Conservation (phyloP, 2,888 invertebrate genomes). For the Archips xylosteana region DNA sequence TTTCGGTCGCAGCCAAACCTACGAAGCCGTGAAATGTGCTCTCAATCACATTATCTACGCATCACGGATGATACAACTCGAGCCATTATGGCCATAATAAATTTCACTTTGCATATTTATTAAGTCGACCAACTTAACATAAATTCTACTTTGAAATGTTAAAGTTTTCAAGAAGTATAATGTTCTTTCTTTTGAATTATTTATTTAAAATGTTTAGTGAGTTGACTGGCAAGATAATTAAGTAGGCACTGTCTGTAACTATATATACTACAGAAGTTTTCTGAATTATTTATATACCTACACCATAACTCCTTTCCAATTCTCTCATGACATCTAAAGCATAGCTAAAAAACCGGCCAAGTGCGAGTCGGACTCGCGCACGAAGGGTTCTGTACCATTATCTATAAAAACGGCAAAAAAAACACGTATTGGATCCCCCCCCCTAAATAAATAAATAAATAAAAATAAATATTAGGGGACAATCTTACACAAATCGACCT, state of each 20-base stretch:
- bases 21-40: conserved; percentile 37
- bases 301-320: no score
- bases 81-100: conserved; percentile 26
- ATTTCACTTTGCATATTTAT: conserved; percentile 34
- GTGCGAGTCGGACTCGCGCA: no score
- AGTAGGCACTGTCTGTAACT: background rate
- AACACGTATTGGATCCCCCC: no score
- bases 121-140: conserved; percentile 18
- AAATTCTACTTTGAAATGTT: conserved; percentile 27
- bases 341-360: no score
- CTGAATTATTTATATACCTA: background rate
- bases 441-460: no score
- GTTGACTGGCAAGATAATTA: background rate
- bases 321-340: no score
- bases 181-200: conserved; percentile 1
- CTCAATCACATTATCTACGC: conserved; percentile 34
- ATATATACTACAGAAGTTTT: background rate
- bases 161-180: conserved; percentile 8
- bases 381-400: no score
- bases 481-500: no score
- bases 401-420: no score
- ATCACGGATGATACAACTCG: conserved; percentile 24
- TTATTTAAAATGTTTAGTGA: background rate
- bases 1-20: conserved; percentile 21
- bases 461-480: no score